Evolutionary conservation across 2,113 vertebrate species (phyloP).

Genomic region (Mastomys coucha): DNA sequence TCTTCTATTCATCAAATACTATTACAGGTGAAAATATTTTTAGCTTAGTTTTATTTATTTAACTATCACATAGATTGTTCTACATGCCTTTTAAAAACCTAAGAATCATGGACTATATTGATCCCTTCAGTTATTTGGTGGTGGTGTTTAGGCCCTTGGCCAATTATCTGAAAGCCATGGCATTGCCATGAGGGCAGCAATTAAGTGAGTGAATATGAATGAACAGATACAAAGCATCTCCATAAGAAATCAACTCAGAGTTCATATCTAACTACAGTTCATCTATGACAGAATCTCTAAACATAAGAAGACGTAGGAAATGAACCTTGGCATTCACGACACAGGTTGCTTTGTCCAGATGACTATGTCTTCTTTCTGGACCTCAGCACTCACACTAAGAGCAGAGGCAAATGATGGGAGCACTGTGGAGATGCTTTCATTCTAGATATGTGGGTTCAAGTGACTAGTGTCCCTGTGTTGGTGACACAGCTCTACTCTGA

Average conservation of each 20-base stretch:
- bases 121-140: slow-evolving; percentile 39
- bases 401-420: slow-evolving; percentile 8
- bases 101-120: slow-evolving; percentile 38
- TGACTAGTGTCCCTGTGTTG: neutral
- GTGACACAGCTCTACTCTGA: slow-evolving; percentile 7
- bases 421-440: neutral
- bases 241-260: slow-evolving; percentile 47
- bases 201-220: slow-evolving; percentile 31
- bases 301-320: neutral
- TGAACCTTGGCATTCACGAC: neutral
- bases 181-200: slow-evolving; percentile 38
- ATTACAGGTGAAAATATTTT: neutral
- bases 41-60: neutral
- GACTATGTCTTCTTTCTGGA: slow-evolving; percentile 1
- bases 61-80: slow-evolving; percentile 6
- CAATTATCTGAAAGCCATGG: slow-evolving; percentile 28
- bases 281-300: neutral
- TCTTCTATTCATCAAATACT: slow-evolving; percentile 40
- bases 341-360: neutral
- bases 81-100: slow-evolving; percentile 7
- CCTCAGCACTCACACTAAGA: slow-evolving; percentile 32
- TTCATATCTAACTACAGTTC: neutral
- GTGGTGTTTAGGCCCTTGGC: neutral
- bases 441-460: neutral
- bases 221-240: slow-evolving; percentile 21